These are phyloP conservation scores for Amaurobius ferox DNA, from an alignment of 2,888 invertebrate genomes.

Conservation along the genomic window DNA sequence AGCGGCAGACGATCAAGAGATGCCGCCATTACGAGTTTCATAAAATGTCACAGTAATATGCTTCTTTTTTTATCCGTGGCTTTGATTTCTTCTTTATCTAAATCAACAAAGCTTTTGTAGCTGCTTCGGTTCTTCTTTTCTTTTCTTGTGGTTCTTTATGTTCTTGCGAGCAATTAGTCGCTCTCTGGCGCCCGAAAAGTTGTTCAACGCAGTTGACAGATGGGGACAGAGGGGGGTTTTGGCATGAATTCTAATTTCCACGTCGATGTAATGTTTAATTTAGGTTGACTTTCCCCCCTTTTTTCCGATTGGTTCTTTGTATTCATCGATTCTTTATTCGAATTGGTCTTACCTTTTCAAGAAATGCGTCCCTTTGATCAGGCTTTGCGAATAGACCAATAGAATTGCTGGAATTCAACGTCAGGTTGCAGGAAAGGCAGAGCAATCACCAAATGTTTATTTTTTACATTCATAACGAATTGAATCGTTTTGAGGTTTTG, in stretches of 20 bases:
- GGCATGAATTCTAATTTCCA: constrained; percentile 27
- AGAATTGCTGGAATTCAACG: background rate
- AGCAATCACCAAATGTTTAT: too few species aligned
- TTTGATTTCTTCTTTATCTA: constrained; percentile 10
- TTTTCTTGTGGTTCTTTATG: constrained; percentile 59
- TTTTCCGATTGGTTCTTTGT: constrained; percentile 15
- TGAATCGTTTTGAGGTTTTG: too few species aligned
- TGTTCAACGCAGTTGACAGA: constrained; percentile 49
- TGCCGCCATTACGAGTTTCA: constrained; percentile 31
- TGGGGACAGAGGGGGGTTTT: constrained; percentile 22
- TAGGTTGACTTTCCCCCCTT: background rate
- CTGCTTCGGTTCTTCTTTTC: background rate
- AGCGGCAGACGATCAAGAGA: constrained; percentile 29
- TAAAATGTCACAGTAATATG: constrained; percentile 59
- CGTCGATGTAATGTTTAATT: constrained; percentile 31
- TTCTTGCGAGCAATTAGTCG: constrained; percentile 59
- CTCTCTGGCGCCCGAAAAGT: constrained; percentile 42
- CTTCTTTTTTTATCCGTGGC: constrained; percentile 6
- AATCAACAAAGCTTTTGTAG: constrained; percentile 10
- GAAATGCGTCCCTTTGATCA: background rate
- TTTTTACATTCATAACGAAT: too few species aligned
- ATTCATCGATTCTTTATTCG: background rate
- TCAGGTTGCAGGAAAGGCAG: too few species aligned
- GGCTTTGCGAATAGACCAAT: background rate
- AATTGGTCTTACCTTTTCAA: background rate